Evolutionary conservation across 2,888 invertebrate species (phyloP).

Genomic region (Lordiphosa andalusiaca): DNA sequence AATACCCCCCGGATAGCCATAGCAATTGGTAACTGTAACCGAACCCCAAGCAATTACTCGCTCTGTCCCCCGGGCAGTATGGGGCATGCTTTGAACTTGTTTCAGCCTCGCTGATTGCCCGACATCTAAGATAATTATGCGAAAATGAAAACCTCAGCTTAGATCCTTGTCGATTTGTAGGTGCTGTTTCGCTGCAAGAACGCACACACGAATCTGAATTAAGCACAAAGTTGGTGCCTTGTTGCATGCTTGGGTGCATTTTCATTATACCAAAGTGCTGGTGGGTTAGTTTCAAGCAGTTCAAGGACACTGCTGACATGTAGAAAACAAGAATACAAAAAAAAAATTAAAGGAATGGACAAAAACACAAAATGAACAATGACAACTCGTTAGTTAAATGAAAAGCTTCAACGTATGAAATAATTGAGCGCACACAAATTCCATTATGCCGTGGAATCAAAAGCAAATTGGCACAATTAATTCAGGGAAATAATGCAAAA

Average conservation of each 20-base stretch:
- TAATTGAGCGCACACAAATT: conserved; percentile 40
- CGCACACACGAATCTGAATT: conserved; percentile 21
- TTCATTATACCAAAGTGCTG: conserved; percentile 55
- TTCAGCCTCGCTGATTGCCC: conserved; percentile 31
- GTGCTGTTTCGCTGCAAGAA: background rate
- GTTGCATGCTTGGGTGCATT: conserved; percentile 66
- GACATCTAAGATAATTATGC: conserved; percentile 51
- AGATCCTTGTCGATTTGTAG: conserved; percentile 1
- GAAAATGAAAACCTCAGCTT: conserved; percentile 19
- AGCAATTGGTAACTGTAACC: conserved; percentile 21
- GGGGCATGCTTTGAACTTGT: conserved; percentile 51
- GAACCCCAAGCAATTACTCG: conserved; percentile 46
- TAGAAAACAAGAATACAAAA: conserved; percentile 30
- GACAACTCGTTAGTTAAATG: conserved; percentile 35
- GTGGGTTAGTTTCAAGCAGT: conserved; percentile 62
- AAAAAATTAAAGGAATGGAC: conserved; percentile 11
- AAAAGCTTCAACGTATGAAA: conserved; percentile 40
- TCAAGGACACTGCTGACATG: conserved; percentile 51
- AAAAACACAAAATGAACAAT: conserved; percentile 44
- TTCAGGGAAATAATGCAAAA: conserved; percentile 26
- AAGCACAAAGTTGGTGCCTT: conserved; percentile 34
- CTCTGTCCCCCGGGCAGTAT: conserved; percentile 10
- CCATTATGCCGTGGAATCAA: conserved; percentile 24
- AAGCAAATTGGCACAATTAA: conserved; percentile 41
- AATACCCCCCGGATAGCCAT: conserved; percentile 18